Evolutionary conservation across 2,888 invertebrate genomes (phyloP).

Genomic region (Leptura quadrifasciata): DNA sequence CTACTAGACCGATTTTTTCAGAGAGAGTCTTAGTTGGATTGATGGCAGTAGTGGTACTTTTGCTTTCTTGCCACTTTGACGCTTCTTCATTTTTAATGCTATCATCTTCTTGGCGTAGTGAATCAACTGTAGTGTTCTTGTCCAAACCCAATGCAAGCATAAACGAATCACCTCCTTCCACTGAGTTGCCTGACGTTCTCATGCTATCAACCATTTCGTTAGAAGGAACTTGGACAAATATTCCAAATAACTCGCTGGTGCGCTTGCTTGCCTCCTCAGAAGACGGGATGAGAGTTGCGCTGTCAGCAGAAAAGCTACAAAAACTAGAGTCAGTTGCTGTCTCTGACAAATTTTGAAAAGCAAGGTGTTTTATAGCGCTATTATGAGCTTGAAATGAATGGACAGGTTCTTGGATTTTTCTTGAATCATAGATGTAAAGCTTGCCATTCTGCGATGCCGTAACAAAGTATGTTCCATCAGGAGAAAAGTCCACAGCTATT

Average conservation of each 20-base stretch:
- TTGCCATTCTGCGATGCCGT: conserved; percentile 77
- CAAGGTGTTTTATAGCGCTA: conserved; percentile 74
- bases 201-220: conserved; percentile 42
- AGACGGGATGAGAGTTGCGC: not conserved
- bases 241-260: conserved; percentile 58
- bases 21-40: conserved; percentile 37
- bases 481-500: conserved; percentile 68
- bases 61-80: conserved; percentile 35
- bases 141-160: conserved; percentile 64
- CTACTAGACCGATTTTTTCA: conserved; percentile 41
- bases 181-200: conserved; percentile 32
- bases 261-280: conserved; percentile 39
- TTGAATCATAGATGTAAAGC: conserved; percentile 77
- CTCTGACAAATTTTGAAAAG: conserved; percentile 70
- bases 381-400: conserved; percentile 75
- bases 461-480: conserved; percentile 74
- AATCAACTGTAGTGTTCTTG: conserved; percentile 47
- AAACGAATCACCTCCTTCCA: conserved; percentile 65
- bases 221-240: conserved; percentile 43
- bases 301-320: conserved; percentile 39
- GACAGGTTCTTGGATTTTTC: conserved; percentile 75
- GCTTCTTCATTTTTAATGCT: conserved; percentile 30
- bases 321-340: conserved; percentile 23
- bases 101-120: conserved; percentile 43
- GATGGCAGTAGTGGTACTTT: conserved; percentile 39